These are phyloP conservation scores for Neolamprologus longior DNA, from an alignment of 2,113 vertebrate species.

Conservation along the genomic window DNA sequence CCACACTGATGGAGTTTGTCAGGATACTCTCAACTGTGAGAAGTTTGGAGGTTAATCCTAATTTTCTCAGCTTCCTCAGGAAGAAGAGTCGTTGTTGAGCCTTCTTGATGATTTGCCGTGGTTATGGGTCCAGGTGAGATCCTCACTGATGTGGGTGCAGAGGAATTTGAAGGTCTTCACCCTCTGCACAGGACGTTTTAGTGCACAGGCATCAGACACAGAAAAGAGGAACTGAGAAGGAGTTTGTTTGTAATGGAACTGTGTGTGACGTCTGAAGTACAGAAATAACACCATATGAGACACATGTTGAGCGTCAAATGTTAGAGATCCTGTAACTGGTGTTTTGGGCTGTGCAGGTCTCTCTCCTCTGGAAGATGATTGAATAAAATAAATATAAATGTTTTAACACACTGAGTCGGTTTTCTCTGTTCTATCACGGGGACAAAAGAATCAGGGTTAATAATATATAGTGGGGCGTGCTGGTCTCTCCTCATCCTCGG, in stretches of 20 bases:
- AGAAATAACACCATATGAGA: background rate
- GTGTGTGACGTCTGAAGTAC: background rate
- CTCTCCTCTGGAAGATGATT: rapidly evolving
- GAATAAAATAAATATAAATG: background rate
- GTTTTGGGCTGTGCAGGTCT: background rate
- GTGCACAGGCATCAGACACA: background rate
- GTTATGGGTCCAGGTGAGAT: background rate
- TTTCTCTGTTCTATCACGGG: background rate
- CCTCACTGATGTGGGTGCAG: background rate
- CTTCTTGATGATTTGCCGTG: rapidly evolving
- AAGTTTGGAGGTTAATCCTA: background rate
- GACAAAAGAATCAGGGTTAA: background rate
- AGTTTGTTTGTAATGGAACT: background rate
- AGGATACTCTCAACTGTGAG: background rate
- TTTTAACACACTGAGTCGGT: background rate
- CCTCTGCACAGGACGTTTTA: background rate
- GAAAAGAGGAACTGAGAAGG: background rate
- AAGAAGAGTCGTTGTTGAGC: background rate
- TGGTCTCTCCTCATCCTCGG: no score
- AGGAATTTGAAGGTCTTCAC: background rate
- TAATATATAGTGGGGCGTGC: no score
- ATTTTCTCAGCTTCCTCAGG: background rate
- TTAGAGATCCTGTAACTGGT: background rate
- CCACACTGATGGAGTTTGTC: background rate
- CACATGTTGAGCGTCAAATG: background rate